Evolutionary conservation across 2,888 invertebrate genomes (phyloP).

Genomic region (Cryptus armator): DNA sequence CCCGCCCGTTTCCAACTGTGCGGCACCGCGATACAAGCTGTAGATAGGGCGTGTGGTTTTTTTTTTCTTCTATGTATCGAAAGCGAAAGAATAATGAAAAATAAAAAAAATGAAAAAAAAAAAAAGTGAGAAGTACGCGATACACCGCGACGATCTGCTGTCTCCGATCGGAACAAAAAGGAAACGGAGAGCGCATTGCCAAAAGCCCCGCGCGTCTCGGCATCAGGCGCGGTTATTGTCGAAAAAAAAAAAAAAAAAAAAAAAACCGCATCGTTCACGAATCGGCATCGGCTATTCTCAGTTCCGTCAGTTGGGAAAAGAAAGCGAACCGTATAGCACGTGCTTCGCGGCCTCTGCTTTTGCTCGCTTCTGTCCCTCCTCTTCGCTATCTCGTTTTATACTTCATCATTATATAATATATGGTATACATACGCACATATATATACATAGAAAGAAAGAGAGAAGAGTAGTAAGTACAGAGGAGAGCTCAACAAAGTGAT

Average conservation of each 20-base stretch:
- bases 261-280: constrained; percentile 76
- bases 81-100: constrained; percentile 70
- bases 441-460: constrained; percentile 67
- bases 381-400: constrained; percentile 60
- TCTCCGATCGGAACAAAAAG: constrained; percentile 47
- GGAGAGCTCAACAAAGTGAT: constrained; percentile 49
- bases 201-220: constrained; percentile 46
- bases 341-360: constrained; percentile 74
- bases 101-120: constrained; percentile 69
- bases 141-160: constrained; percentile 55
- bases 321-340: constrained; percentile 77
- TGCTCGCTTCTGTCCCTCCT: constrained; percentile 51
- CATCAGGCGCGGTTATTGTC: constrained; percentile 76
- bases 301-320: constrained; percentile 79
- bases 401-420: constrained; percentile 45
- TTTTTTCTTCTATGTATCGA: constrained; percentile 47
- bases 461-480: constrained; percentile 69
- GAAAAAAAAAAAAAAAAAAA: constrained; percentile 74
- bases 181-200: constrained; percentile 50
- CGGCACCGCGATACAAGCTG: constrained; percentile 5
- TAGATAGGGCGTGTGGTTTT: constrained; percentile 3
- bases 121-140: constrained; percentile 62
- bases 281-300: constrained; percentile 63
- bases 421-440: constrained; percentile 69
- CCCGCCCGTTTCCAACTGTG: constrained; percentile 51